These are phyloP conservation scores for Tiliacea citrago DNA, from an alignment of 2,888 invertebrate genomes.

Conservation along the genomic window DNA sequence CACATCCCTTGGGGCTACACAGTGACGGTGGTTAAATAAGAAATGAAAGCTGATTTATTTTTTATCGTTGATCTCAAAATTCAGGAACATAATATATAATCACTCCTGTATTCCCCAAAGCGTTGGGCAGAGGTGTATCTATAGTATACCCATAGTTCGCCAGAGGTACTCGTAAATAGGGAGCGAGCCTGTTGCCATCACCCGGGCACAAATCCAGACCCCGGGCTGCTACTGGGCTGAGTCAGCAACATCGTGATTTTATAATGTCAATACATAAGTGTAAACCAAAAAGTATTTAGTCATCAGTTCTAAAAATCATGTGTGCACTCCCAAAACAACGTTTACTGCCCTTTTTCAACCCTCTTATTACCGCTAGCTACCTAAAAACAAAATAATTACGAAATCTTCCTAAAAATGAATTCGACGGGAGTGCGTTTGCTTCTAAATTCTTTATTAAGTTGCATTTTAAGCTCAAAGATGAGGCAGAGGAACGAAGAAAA, in stretches of 20 bases:
- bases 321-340: background rate
- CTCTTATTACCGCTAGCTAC: background rate
- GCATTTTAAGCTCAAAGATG: conserved; percentile 44
- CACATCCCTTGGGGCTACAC: background rate
- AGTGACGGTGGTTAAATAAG: conserved; percentile 11
- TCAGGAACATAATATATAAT: no score
- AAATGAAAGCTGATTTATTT: background rate
- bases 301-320: background rate
- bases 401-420: conserved; percentile 23
- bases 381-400: background rate
- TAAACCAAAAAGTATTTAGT: background rate
- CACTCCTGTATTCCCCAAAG: no score
- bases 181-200: no score
- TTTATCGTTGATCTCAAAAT: no score
- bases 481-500: conserved; percentile 13
- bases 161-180: no score
- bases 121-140: no score
- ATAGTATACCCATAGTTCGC: no score
- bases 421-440: background rate
- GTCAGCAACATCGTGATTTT: no score
- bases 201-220: no score
- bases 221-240: no score
- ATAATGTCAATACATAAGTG: background rate
- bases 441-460: conserved; percentile 35
- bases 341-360: background rate